A percentile compares a stretch with the other conserved stretches of the same genome.
phyloP scores from a whole-genome alignment of 2,113 vertebrate species.

The Panthera leo region DNA sequence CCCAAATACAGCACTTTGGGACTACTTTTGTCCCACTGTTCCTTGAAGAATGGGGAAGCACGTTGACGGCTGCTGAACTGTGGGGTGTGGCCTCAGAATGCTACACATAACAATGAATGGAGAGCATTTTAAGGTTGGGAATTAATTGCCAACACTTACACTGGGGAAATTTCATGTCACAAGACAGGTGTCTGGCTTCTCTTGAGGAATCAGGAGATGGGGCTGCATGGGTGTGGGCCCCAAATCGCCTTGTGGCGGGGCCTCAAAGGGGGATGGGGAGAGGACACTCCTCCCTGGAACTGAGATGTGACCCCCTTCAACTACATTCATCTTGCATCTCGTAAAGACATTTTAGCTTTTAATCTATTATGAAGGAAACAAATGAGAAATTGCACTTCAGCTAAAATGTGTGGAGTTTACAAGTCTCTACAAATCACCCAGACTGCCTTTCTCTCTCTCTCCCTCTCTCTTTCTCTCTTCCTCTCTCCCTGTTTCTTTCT shows the following conservation, averaged over 20 bases:
- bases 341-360: not conserved
- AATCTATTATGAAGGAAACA: not conserved
- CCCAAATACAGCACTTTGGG: not conserved
- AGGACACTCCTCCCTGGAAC: fast-evolving
- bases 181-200: not conserved
- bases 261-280: not conserved
- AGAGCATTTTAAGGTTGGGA: not conserved
- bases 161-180: not conserved
- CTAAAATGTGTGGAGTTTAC: not conserved
- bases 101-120: not conserved
- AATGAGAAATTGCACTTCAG: not conserved
- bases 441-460: too few relatives aligned
- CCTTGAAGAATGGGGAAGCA: not conserved
- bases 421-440: not conserved
- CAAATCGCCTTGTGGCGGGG: not conserved
- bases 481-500: not conserved
- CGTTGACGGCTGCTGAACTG: not conserved
- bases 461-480: too few relatives aligned
- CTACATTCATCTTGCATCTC: not conserved
- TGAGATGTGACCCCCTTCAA: not conserved
- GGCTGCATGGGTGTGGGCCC: fast-evolving
- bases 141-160: not conserved
- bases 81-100: not conserved
- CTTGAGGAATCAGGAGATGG: not conserved
- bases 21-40: not conserved